phyloP scores from a whole-genome alignment of 2,797 vertebrate genomes.

The Liasis olivaceus region DNA sequence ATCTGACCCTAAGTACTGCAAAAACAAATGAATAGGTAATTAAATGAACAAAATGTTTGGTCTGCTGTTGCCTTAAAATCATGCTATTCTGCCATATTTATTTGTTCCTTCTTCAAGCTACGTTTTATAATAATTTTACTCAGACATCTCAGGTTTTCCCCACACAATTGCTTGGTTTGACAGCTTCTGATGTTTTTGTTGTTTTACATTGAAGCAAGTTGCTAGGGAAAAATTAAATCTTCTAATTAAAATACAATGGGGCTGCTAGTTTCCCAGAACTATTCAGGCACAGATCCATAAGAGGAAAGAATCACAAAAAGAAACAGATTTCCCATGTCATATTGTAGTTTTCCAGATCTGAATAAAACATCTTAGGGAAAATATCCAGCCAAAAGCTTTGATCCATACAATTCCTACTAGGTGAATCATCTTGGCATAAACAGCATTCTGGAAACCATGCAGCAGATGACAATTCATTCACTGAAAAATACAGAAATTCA shows the following conservation, averaged over 20 bases:
- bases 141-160: slow-evolving; percentile 27
- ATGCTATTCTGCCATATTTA: neutral
- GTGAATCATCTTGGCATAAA: neutral
- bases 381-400: slow-evolving; percentile 10
- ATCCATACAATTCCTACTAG: neutral
- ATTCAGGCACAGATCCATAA: slow-evolving; percentile 73
- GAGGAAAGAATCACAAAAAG: slow-evolving; percentile 71
- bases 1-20: neutral
- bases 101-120: neutral
- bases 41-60: neutral
- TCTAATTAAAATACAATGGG: slow-evolving; percentile 79
- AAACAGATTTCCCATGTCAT: slow-evolving; percentile 59
- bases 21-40: neutral
- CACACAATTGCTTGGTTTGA: slow-evolving; percentile 65
- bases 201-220: slow-evolving; percentile 68
- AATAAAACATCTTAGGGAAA: slow-evolving; percentile 55
- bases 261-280: slow-evolving; percentile 80
- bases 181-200: slow-evolving; percentile 66
- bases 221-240: slow-evolving; percentile 76
- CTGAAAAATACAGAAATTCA: neutral
- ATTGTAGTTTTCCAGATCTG: slow-evolving; percentile 72
- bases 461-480: slow-evolving; percentile 23
- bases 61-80: neutral
- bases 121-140: neutral
- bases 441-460: slow-evolving; percentile 31